Base-by-base conservation (phyloP, 2,888 invertebrate species). In the Bellardia bayeri region DNA sequence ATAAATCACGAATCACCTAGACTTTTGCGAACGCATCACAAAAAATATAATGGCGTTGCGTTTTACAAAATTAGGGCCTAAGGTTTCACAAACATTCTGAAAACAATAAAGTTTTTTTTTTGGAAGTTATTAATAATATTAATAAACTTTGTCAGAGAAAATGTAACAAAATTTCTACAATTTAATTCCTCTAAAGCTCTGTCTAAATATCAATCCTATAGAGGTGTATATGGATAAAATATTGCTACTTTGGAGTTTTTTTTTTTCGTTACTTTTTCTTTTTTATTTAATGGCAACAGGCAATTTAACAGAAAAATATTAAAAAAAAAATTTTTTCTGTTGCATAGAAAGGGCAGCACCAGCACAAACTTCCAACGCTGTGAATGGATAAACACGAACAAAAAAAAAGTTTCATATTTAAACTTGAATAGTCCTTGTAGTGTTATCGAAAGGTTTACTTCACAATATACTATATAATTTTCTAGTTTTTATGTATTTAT, bases 251-350 rank as follows among this genome's bases (percentile, higher is more conserved):
- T 64, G 71, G 54, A 80, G 63, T 49, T 63, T 23, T 80, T 69
- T 69, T 9, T 4, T 23, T 11, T 61, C 13, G 40, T 40, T 16
- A 45, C 5, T 11, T 63, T 56, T 66, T 56, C 49, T 33, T 66
- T 79, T 80, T 85, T 40, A 5, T 74, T 71, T 68, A 66, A 72
- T 63, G 84, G 87, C 84, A 87, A 81, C 87, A 87, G 84, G 87
- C 87, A 87, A 87, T 87, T 84, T 81, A 74, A 75, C 71, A 71
- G 54, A 64, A 64, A 76, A 72, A 54, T 49, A 23, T 40, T 11
- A 75, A 63, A 75, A 45, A 16, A 61, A 54, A 74, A 58, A 7
- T 9, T 74, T 74, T 74, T 74, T 23, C 23, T 58, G 2, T 23
- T 37, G 11, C 14, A 30, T 14, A 64, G 45, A 64, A 72, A 37